Conservation (phyloP, 2,797 vertebrate genomes). For the Lacerta viridis region DNA sequence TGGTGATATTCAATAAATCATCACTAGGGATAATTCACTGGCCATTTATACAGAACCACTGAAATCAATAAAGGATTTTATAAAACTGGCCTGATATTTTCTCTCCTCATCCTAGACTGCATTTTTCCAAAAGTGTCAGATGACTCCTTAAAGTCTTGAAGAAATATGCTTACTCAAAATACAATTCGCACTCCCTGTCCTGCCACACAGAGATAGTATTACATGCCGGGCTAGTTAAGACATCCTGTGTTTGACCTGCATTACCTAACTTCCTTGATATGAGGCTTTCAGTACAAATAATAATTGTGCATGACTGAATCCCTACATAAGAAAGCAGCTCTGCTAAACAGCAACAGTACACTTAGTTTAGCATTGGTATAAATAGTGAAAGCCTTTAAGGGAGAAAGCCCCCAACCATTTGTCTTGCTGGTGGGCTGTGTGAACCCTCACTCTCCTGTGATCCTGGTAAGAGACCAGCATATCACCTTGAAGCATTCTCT, state of each 20-base stretch:
- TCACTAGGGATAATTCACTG: not conserved
- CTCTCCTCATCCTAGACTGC: not conserved
- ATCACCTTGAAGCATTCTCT: not conserved
- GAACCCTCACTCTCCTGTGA: not conserved
- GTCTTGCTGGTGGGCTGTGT: not conserved
- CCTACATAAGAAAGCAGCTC: not conserved
- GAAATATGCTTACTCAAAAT: not conserved
- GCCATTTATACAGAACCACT: not conserved
- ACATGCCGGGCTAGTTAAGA: not conserved
- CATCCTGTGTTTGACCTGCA: not conserved
- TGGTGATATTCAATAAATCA: not conserved
- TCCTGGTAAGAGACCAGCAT: not conserved
- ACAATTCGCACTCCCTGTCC: not conserved
- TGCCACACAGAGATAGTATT: conserved; percentile 12
- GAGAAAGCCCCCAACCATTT: not conserved
- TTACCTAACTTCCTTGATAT: conserved; percentile 3
- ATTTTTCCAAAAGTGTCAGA: conserved; percentile 4
- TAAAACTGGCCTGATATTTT: not conserved
- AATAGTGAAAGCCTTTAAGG: not conserved
- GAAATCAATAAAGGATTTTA: not conserved
- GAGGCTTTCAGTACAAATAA: conserved; percentile 1
- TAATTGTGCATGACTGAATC: not conserved
- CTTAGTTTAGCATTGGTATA: not conserved
- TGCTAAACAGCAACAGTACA: not conserved
- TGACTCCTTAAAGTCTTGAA: not conserved